phyloP scores from a whole-genome alignment of 2,113 vertebrate genomes.

The Spea multiplicata region DNA sequence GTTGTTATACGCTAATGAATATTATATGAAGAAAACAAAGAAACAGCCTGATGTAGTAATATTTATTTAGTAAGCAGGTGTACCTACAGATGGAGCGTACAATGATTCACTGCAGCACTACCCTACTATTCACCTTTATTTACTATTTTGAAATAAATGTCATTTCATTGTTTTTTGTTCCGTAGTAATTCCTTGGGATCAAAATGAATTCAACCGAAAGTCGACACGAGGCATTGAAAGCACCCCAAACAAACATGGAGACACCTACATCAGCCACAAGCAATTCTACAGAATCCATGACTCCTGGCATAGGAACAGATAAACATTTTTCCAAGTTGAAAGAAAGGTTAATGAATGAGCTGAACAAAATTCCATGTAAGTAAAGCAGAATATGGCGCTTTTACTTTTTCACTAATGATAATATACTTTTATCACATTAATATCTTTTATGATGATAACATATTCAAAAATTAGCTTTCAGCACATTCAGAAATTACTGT shows the following conservation, averaged over 20 bases:
- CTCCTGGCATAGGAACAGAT: constrained; percentile 78
- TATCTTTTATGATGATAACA: constrained; percentile 31
- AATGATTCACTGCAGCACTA: constrained; percentile 3
- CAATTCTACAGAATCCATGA: constrained; percentile 76
- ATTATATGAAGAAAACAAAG: constrained; percentile 63
- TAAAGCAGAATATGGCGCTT: constrained; percentile 51
- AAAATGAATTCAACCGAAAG: constrained; percentile 80
- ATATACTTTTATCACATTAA: constrained; percentile 1
- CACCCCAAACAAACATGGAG: constrained; percentile 73
- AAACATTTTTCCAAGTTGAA: constrained; percentile 92
- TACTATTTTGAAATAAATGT: constrained; percentile 51
- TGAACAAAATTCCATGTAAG: constrained; percentile 97
- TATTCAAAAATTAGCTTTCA: constrained; percentile 17
- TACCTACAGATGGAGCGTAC: constrained; percentile 52
- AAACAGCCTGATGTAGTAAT: constrained; percentile 59
- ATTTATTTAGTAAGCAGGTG: constrained; percentile 72
- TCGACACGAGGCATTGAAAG: constrained; percentile 86
- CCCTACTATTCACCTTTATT: constrained; percentile 43
- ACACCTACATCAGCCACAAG: constrained; percentile 67
- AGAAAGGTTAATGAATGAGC: constrained; percentile 98
- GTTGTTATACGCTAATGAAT: constrained; percentile 58
- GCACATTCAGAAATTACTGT: not conserved
- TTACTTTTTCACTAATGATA: constrained; percentile 3
- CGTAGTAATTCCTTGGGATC: constrained; percentile 52
- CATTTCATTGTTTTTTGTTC: constrained; percentile 42